Conservation (phyloP, 2,113 vertebrate species). For the Uria aalge region DNA sequence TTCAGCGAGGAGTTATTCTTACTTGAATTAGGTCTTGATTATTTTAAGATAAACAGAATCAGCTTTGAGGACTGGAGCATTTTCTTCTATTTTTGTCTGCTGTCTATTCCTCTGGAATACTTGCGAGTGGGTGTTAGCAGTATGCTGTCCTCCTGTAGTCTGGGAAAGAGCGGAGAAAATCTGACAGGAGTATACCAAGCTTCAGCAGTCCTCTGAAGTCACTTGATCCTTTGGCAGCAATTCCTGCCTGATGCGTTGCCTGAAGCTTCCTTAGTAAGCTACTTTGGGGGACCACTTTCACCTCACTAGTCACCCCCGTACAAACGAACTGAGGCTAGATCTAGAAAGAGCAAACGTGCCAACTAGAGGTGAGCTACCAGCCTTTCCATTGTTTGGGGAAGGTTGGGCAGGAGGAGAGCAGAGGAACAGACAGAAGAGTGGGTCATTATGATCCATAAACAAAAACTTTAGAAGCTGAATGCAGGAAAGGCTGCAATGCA, state of each 20-base stretch:
- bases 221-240: not conserved
- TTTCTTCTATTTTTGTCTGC: not conserved
- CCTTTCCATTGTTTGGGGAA: not conserved
- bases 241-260: not conserved
- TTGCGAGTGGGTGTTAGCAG: not conserved
- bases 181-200: not conserved
- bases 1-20: rapidly evolving
- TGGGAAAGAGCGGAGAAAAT: not conserved
- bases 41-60: not conserved
- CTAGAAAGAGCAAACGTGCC: not conserved
- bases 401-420: not conserved
- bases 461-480: not conserved
- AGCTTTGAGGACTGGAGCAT: not conserved
- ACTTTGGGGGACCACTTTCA: not conserved
- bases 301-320: not conserved
- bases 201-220: not conserved
- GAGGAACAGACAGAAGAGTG: not conserved
- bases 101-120: not conserved
- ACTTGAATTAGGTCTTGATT: not conserved
- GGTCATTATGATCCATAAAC: not conserved
- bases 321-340: not conserved
- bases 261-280: not conserved
- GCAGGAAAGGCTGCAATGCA: not conserved
- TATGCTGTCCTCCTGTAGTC: not conserved
- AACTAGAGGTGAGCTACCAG: not conserved